Conservation (phyloP, 2,888 invertebrate genomes). For the Caenorhabditis sp. region DNA sequence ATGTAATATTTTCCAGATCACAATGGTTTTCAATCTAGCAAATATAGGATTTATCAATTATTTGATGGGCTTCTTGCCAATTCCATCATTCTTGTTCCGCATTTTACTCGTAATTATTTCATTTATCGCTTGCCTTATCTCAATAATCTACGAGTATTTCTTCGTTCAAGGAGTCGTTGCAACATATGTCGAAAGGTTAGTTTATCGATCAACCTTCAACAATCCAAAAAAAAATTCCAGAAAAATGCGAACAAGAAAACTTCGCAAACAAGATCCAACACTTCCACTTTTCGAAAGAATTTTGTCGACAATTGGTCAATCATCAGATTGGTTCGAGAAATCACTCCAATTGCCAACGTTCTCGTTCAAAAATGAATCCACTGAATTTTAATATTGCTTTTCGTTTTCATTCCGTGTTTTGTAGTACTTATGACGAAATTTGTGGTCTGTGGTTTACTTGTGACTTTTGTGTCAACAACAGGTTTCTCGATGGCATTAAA, state of each 20-base stretch:
- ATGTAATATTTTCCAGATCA: constrained; percentile 4
- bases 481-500: not conserved
- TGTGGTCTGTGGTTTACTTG: not conserved
- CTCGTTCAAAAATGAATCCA: not conserved
- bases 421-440: not conserved
- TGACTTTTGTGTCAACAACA: not conserved
- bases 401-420: not conserved
- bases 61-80: constrained; percentile 21
- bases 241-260: constrained; percentile 8
- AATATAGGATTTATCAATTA: constrained; percentile 11
- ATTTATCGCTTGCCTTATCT: not conserved
- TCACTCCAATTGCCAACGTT: not conserved
- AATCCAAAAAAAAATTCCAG: constrained; percentile 9
- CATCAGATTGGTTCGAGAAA: constrained; percentile 23
- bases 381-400: not conserved
- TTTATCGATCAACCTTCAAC: too few relatives aligned
- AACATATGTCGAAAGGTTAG: constrained; percentile 15
- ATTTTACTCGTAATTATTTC: constrained; percentile 13
- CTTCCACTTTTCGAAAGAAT: constrained; percentile 18
- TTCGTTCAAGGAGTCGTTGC: constrained; percentile 14
- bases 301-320: constrained; percentile 6
- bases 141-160: constrained; percentile 20
- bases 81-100: constrained; percentile 14
- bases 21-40: constrained; percentile 13
- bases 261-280: constrained; percentile 11